Conservation (phyloP, 2,113 vertebrate species). For the Riparia riparia region DNA sequence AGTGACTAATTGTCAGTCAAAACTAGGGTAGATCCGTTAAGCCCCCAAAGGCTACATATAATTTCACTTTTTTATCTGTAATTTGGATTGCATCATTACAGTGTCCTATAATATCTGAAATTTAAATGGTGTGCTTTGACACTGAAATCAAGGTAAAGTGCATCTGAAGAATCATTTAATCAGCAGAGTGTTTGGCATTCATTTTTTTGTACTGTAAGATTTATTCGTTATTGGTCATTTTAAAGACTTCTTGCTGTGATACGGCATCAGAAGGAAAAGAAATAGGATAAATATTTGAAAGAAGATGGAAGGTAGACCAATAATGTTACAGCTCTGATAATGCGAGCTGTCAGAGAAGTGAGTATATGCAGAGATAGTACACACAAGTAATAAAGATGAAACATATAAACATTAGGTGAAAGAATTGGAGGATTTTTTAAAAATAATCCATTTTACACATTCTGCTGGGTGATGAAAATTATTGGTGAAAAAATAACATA, state of each 20-base stretch:
- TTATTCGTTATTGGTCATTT: not conserved
- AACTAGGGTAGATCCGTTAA: not conserved
- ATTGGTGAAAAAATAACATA: not conserved
- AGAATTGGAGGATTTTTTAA: not conserved
- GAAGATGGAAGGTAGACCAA: not conserved
- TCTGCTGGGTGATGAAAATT: not conserved
- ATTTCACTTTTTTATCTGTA: not conserved
- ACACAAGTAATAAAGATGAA: not conserved
- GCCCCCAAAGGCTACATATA: not conserved
- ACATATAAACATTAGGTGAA: not conserved
- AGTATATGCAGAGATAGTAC: not conserved
- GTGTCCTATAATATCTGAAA: not conserved
- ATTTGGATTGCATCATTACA: not conserved
- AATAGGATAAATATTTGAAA: not conserved
- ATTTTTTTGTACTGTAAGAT: not conserved
- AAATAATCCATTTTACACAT: not conserved
- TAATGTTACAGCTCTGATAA: not conserved
- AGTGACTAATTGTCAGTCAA: not conserved
- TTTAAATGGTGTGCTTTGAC: not conserved
- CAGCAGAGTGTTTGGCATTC: not conserved
- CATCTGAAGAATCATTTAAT: constrained; percentile 1
- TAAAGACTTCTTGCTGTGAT: not conserved
- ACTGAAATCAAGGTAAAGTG: not conserved
- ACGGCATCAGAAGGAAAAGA: not conserved
- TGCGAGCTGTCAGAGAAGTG: not conserved